Evolutionary conservation across 2,888 invertebrate genomes (phyloP).

Genomic region (Eupithecia inturbata): DNA sequence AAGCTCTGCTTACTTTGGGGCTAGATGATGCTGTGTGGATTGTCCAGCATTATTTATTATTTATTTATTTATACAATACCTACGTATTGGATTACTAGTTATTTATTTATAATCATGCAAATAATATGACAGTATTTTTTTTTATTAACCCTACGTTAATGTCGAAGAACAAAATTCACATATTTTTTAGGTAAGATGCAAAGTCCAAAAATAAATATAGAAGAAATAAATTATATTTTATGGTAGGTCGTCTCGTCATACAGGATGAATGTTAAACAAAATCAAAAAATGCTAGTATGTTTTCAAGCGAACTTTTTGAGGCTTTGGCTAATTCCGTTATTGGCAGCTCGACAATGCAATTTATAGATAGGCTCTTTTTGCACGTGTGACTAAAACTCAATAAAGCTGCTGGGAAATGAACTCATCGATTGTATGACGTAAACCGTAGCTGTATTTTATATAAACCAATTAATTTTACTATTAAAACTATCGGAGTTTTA

Average conservation of each 20-base stretch:
- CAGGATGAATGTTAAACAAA: background rate
- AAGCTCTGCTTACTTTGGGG: too few relatives aligned
- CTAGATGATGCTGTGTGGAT: too few relatives aligned
- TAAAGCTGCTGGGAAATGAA: background rate
- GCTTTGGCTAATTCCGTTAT: background rate
- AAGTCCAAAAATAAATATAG: background rate
- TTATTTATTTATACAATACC: too few relatives aligned
- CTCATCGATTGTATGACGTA: background rate
- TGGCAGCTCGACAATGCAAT: slow-evolving; percentile 9
- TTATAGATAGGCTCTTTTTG: slow-evolving; percentile 6
- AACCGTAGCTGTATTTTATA: background rate
- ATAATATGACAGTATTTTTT: too few relatives aligned
- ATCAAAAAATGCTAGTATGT: background rate
- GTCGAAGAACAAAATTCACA: too few relatives aligned
- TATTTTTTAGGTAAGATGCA: too few relatives aligned
- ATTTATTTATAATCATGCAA: too few relatives aligned
- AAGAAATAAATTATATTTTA: background rate
- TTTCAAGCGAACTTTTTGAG: background rate
- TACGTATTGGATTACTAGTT: background rate
- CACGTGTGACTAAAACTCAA: slow-evolving; percentile 2
- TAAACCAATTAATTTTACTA: background rate
- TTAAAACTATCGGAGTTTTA: too few relatives aligned
- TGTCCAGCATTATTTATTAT: too few relatives aligned
- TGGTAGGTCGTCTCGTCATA: background rate
- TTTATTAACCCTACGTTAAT: too few relatives aligned